Evolutionary conservation across 1,140 invertebrate species (phyloP), one percentile per base, ranked within the genome.

Genomic region (Leptinotarsa texana): DNA sequence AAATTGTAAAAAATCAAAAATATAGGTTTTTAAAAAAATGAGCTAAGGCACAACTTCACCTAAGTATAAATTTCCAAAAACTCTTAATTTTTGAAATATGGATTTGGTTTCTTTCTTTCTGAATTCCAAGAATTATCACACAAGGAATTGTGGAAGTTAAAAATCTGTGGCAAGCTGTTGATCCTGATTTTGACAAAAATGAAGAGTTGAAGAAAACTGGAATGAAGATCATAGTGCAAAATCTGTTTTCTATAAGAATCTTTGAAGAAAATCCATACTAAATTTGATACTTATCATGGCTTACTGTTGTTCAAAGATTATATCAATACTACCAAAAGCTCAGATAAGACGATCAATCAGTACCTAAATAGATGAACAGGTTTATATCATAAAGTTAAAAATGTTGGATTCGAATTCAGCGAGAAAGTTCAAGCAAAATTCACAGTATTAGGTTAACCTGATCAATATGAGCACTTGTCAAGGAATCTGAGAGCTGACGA

Each of bases 341-440:
- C 51, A n/a, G n/a, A 57, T 0, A 2, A 17, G n/a, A 17, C 2
- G n/a, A 57, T 57, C 51, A 57, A 57, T 57, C 13, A 17, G 51
- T 17, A 57, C n/a, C n/a, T 57, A 57, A 57, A 15, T 57, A 57
- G 51, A 57, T n/a, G 51, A 57, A 57, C 51, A 57, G 15, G 13
- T n/a, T 57, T 27, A 4, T 17, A 57, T 57, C 51, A 57, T 57
- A 17, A 57, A n/a, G 51, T 17, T 33, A 6, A 33, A 33, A 6
- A 33, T 8, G 51, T 15, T 17, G 51, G 51, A 57, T 57, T 17
- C 1, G 1, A 57, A n/a, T 57, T 57, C 51, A 57, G 2, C 51
- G 15, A 57, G n/a, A 57, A 65, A 22, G 21, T 65, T n/a, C 63
- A 65, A 65, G 8, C 63, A n/a, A 8, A 11, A n/a, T 65, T 65